Conservation (phyloP, 2,113 vertebrate genomes). For the Perca fluviatilis region DNA sequence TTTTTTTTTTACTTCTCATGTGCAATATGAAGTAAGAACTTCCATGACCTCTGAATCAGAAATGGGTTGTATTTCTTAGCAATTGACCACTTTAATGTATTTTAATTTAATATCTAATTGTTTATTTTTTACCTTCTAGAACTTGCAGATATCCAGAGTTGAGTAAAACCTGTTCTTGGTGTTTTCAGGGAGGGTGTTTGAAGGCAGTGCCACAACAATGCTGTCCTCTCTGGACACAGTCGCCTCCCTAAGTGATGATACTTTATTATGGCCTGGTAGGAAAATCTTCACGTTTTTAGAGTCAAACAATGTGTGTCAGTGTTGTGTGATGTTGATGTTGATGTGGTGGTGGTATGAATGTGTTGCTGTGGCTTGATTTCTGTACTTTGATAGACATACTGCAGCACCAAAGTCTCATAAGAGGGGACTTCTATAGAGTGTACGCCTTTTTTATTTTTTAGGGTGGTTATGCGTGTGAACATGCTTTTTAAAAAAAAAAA, state of each 20-base stretch:
- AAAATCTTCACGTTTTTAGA: slow-evolving; percentile 14
- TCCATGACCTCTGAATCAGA: neutral
- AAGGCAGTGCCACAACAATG: slow-evolving; percentile 94
- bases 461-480: neutral
- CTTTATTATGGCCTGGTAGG: slow-evolving; percentile 95
- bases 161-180: slow-evolving; percentile 5
- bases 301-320: neutral
- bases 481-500: too few relatives aligned
- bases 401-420: neutral
- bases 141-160: neutral
- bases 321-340: slow-evolving; percentile 2
- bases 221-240: slow-evolving; percentile 93
- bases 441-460: neutral
- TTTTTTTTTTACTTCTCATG: neutral
- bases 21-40: neutral
- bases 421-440: neutral
- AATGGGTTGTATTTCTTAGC: neutral
- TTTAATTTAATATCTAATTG: neutral
- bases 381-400: neutral
- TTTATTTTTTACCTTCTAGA: neutral
- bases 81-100: neutral
- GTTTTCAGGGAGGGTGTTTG: slow-evolving; percentile 92
- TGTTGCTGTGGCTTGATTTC: neutral
- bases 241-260: slow-evolving; percentile 88
- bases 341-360: slow-evolving; percentile 9